phyloP scores from a whole-genome alignment of 30 jellyfish, hydroid and myxozoan species.

The Aurelia sp. region DNA sequence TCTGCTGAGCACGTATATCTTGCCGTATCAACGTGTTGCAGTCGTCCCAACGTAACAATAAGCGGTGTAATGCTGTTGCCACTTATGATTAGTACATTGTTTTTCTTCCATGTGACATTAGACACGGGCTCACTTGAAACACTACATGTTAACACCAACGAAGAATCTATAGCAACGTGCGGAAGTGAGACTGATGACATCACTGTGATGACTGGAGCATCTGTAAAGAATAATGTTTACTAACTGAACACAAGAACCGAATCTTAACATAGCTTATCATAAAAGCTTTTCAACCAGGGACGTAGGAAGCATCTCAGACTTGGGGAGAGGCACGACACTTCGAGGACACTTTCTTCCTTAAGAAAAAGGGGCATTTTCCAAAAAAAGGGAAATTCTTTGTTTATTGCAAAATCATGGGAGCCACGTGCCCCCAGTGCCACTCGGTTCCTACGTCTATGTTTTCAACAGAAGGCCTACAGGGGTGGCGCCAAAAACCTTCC shows the following conservation, averaged over 20 bases:
- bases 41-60: neutral
- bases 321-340: too few relatives aligned
- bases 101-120: neutral
- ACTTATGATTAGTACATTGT: neutral
- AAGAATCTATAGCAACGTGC: neutral
- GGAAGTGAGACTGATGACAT: conserved; percentile 19
- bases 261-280: too few relatives aligned
- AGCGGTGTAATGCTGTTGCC: conserved; percentile 1
- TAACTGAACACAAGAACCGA: neutral
- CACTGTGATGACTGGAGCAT: conserved; percentile 22
- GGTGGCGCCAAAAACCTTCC: too few relatives aligned
- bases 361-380: too few relatives aligned
- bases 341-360: too few relatives aligned
- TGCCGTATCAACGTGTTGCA: conserved; percentile 1
- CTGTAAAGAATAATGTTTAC: neutral
- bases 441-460: too few relatives aligned
- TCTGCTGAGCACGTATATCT: conserved; percentile 6
- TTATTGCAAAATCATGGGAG: too few relatives aligned
- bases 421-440: too few relatives aligned
- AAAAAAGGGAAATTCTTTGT: too few relatives aligned
- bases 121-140: conserved; percentile 30
- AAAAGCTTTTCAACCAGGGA: too few relatives aligned
- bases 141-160: neutral
- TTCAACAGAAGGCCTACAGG: too few relatives aligned
- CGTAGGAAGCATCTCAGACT: too few relatives aligned